Conservation (phyloP, 23 tunicate species). For the Diplosoma virens region DNA sequence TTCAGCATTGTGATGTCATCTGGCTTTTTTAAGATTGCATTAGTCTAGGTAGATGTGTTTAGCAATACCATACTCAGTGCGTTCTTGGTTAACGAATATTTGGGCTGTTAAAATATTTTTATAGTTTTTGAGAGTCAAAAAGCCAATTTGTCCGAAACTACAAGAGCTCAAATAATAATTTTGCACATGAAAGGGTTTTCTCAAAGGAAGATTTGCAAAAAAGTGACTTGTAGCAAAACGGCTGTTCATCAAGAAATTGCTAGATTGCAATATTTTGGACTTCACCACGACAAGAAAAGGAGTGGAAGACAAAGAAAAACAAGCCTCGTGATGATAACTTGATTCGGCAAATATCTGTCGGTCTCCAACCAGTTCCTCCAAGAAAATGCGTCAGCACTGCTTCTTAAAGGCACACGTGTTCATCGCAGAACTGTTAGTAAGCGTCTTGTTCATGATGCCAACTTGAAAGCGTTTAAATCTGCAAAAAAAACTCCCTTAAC, state of each 20-base stretch:
- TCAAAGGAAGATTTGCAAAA: background rate
- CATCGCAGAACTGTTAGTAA: background rate
- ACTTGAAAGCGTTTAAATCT: background rate
- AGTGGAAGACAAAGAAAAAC: background rate
- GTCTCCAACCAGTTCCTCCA: conserved; percentile 8
- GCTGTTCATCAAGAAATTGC: background rate
- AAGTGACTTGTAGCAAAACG: background rate
- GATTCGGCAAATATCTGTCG: conserved; percentile 11
- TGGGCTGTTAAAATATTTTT: background rate
- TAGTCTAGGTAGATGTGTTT: conserved; percentile 6
- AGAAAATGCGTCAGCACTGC: conserved; percentile 5
- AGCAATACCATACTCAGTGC: background rate
- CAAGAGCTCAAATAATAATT: background rate
- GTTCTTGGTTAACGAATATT: background rate
- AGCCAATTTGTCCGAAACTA: background rate
- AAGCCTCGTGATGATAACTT: background rate
- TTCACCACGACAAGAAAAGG: conserved; percentile 6
- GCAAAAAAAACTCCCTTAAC: background rate
- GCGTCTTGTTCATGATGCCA: background rate
- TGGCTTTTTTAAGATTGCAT: background rate
- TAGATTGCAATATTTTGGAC: too few relatives aligned
- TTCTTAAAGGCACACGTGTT: background rate
- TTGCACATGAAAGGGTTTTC: background rate
- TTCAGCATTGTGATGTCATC: conserved; percentile 3
- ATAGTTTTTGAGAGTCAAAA: background rate